Percentiles rank a stretch among this genome's conserved stretches.
Evolutionary conservation across 2,113 vertebrate genomes (phyloP).

Genomic region (Sclerurus mexicanus): DNA sequence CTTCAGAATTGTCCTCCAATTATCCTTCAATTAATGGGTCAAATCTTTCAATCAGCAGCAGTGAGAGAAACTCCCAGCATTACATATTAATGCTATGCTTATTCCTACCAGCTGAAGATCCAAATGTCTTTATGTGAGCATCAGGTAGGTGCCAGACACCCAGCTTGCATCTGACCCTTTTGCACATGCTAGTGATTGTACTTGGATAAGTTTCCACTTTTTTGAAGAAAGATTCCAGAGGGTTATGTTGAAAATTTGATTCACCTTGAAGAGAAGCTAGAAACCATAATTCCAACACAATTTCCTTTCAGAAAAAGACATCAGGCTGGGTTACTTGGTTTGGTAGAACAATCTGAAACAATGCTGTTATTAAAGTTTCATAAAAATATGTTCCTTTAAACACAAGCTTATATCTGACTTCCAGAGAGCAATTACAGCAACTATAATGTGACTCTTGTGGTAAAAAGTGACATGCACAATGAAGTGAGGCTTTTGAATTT

Average conservation of each 20-base stretch:
- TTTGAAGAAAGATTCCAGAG: not conserved
- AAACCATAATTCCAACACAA: not conserved
- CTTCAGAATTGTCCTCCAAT: not conserved
- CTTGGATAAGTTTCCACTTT: not conserved
- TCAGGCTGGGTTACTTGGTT: not conserved
- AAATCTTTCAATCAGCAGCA: not conserved
- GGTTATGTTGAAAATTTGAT: not conserved
- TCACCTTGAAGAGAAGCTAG: not conserved
- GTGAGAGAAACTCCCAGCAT: not conserved
- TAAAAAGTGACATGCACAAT: conserved; percentile 51
- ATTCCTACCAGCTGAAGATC: not conserved
- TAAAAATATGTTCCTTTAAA: conserved; percentile 60
- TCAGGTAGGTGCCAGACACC: not conserved
- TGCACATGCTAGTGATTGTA: not conserved
- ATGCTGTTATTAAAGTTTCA: conserved; percentile 44
- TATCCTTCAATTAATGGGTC: not conserved
- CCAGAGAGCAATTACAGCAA: conserved; percentile 44
- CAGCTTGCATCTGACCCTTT: not conserved
- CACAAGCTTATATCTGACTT: conserved; percentile 52
- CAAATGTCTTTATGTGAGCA: not conserved
- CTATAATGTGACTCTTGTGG: conserved; percentile 50
- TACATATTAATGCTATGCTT: not conserved
- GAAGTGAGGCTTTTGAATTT: conserved; percentile 42
- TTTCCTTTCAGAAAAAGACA: not conserved
- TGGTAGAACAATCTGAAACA: conserved; percentile 50